Evolutionary conservation across 2,113 vertebrate species (phyloP).

Genomic region (Pygoscelis adeliae): DNA sequence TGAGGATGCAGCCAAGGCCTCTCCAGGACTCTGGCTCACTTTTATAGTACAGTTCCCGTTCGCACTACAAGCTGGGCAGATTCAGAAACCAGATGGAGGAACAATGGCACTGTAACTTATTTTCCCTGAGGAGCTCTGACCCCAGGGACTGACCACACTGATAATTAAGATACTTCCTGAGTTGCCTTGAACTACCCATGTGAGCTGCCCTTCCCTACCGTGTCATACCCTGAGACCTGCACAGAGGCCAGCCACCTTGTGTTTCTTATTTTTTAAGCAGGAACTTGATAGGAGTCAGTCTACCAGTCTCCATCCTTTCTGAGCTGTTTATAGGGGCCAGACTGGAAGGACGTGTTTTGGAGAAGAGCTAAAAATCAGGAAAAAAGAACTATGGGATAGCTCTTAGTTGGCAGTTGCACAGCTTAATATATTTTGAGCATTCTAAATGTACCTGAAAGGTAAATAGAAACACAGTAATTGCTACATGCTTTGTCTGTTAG

Average conservation of each 20-base stretch:
- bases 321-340: neutral
- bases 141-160: neutral
- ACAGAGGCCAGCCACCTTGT: neutral
- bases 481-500: neutral
- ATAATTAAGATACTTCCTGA: neutral
- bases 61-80: neutral
- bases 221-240: neutral
- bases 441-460: neutral
- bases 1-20: neutral
- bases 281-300: neutral
- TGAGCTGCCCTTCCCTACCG: neutral
- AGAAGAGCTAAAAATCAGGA: neutral
- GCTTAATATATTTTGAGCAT: neutral
- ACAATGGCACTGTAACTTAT: neutral
- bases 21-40: neutral
- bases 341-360: neutral
- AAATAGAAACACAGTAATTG: neutral
- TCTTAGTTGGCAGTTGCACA: neutral
- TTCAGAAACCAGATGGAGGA: neutral
- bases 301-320: neutral
- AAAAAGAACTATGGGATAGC: neutral
- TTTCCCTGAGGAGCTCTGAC: neutral
- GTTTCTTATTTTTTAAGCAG: neutral
- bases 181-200: neutral
- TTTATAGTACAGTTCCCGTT: neutral